phyloP scores from a whole-genome alignment of 2,888 invertebrate species.

The Epinotia nisella region DNA sequence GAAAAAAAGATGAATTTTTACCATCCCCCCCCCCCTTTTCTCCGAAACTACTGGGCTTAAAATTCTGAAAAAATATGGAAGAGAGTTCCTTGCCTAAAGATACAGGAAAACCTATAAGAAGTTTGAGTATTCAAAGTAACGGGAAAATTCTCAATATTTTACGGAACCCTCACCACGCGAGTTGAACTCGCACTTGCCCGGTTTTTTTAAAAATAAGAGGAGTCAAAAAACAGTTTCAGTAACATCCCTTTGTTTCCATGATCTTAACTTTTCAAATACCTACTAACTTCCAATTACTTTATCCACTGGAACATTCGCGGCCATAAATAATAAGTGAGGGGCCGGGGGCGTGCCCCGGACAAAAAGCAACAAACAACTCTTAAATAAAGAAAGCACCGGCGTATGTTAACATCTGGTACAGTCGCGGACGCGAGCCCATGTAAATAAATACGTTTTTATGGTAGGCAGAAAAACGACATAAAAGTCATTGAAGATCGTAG shows the following conservation, averaged over 20 bases:
- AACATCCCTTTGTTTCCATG: background rate
- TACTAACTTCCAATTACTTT: constrained; percentile 41
- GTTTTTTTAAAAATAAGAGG: too few species aligned
- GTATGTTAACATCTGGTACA: constrained; percentile 82
- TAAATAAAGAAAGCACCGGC: constrained; percentile 84
- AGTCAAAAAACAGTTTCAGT: background rate
- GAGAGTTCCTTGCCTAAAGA: too few species aligned
- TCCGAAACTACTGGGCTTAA: too few species aligned
- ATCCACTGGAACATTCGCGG: constrained; percentile 69
- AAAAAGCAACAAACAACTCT: constrained; percentile 83
- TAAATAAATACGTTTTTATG: constrained; percentile 55
- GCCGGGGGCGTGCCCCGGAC: constrained; percentile 79
- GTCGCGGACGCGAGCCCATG: constrained; percentile 53
- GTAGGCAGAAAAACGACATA: constrained; percentile 2
- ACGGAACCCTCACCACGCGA: too few species aligned
- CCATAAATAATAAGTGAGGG: constrained; percentile 83
- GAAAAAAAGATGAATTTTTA: too few species aligned
- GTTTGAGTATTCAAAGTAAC: too few species aligned
- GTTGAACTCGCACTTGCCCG: too few species aligned
- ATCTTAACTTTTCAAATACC: constrained; percentile 16
- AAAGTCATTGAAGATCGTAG: constrained; percentile 3
- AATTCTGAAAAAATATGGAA: too few species aligned
- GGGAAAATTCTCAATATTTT: too few species aligned
- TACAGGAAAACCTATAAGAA: too few species aligned
- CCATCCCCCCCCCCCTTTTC: too few species aligned